phyloP scores from a whole-genome alignment of 1,140 invertebrate species.

The Drosophila nebulosa region DNA sequence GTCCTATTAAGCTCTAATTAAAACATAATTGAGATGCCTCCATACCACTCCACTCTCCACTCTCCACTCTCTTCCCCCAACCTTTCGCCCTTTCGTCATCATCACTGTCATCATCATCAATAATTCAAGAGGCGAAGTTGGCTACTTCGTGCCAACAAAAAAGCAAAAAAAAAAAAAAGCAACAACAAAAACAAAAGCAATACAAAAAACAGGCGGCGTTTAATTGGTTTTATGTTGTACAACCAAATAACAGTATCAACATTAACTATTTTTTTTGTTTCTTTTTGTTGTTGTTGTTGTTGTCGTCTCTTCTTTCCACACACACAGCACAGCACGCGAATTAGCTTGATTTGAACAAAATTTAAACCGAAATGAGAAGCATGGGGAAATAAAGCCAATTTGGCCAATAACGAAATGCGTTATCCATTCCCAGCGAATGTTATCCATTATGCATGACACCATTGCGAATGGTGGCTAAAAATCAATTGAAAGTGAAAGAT shows the following conservation, averaged over 20 bases:
- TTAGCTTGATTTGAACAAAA: slow-evolving; percentile 15
- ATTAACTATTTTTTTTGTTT: not conserved
- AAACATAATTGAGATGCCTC: slow-evolving; percentile 44
- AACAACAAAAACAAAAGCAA: not conserved
- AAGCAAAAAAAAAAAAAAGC: not conserved
- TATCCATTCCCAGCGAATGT: no score
- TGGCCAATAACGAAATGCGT: not conserved
- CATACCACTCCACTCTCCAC: no score
- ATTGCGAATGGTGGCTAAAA: no score
- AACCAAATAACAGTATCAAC: slow-evolving; percentile 29
- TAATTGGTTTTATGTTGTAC: slow-evolving; percentile 45
- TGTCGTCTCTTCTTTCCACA: slow-evolving; percentile 24
- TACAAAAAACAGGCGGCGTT: slow-evolving; percentile 17
- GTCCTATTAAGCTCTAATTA: slow-evolving; percentile 52
- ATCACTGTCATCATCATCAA: slow-evolving; percentile 44
- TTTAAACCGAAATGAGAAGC: no score
- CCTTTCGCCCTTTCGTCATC: not conserved
- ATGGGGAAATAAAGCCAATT: not conserved
- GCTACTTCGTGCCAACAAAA: slow-evolving; percentile 10
- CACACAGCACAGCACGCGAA: slow-evolving; percentile 33
- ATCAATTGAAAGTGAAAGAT: no score
- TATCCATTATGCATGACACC: no score
- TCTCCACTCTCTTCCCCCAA: not conserved
- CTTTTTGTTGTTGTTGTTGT: not conserved
- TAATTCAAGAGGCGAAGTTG: slow-evolving; percentile 35